Base-by-base conservation (phyloP, 2,113 vertebrate genomes). In the Phaethornis superciliosus region DNA sequence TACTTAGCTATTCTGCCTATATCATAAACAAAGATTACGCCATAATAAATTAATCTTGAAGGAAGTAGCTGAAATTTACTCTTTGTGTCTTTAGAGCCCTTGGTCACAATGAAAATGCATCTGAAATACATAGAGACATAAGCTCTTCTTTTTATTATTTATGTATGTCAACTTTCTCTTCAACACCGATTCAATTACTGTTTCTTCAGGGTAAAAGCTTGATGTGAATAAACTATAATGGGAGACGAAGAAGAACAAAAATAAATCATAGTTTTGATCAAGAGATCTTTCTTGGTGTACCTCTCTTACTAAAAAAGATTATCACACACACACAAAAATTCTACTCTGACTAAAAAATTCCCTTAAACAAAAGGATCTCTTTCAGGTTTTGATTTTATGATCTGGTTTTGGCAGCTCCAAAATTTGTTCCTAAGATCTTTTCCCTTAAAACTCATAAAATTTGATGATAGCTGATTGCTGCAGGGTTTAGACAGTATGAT, bases 1-100 rank as follows among this genome's bases (percentile, higher is more conserved):
- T 95, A 85, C 89, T 83, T 94, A 71, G 72, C 89, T 93, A 90
- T 95, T 90, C 82, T 78, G 85, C 17, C 76, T 76, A 79, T 54
- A 91, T 84, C 94, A 93, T 94, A 96, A 97, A 94, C 93, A 97
- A 94, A 95, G 69, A 86, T 95, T 95, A 96, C 76, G 40, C 62
- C 40, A 81, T 72, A 94, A 97, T 95, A 97, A 94, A 97, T 94
- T 93, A 91, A 81, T 88, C 58, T 64, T 78, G 85, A 91, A 88
- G n/a, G 52, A 95, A 95, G 88, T 75, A 88, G 79, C 47, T 88
- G 65, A 90, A 96, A 94, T 95, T 95, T 96, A 94, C 80, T 95
- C 46, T 95, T 90, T 23, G 18, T 81, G 60, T 93, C 79, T 94
- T 96, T 81, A 88, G 40, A 93, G 88, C 85, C 80, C 88, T 92